Evolutionary conservation across 2,888 invertebrate genomes (phyloP).

Genomic region (Conops quadrifasciatus): DNA sequence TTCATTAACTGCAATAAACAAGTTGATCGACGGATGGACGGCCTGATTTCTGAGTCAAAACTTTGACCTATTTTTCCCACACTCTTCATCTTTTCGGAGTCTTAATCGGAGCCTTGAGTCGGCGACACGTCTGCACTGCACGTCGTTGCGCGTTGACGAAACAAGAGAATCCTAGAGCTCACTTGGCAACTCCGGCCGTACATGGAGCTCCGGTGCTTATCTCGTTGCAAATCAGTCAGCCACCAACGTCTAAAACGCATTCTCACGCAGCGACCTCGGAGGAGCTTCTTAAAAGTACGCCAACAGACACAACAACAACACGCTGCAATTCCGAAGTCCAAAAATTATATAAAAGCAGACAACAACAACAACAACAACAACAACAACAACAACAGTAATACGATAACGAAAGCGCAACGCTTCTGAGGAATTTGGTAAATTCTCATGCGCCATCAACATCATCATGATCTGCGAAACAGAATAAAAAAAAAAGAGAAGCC

Average conservation of each 20-base stretch:
- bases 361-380: constrained; percentile 17
- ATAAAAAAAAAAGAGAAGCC: background rate
- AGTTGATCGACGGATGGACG: no score
- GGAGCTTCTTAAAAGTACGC: constrained; percentile 10
- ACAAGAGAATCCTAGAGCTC: constrained; percentile 4
- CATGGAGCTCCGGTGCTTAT: constrained; percentile 12
- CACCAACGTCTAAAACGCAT: constrained; percentile 16
- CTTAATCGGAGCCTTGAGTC: background rate
- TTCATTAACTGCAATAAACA: no score
- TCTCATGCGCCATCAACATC: constrained; percentile 29
- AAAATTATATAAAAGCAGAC: constrained; percentile 14
- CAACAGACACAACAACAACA: constrained; percentile 7
- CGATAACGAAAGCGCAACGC: background rate
- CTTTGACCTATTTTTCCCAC: constrained; percentile 20
- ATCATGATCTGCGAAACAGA: constrained; percentile 15
- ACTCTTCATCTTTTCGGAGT: background rate
- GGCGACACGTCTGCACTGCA: background rate
- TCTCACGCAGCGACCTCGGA: constrained; percentile 25
- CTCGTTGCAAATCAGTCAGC: constrained; percentile 9
- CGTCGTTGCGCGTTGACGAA: background rate
- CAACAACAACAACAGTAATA: background rate
- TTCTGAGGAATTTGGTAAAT: constrained; percentile 20
- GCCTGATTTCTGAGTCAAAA: background rate
- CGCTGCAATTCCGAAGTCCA: constrained; percentile 15
- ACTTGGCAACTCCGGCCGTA: background rate